phyloP scores from a whole-genome alignment of 2,797 vertebrate species.

The Mallotus villosus region DNA sequence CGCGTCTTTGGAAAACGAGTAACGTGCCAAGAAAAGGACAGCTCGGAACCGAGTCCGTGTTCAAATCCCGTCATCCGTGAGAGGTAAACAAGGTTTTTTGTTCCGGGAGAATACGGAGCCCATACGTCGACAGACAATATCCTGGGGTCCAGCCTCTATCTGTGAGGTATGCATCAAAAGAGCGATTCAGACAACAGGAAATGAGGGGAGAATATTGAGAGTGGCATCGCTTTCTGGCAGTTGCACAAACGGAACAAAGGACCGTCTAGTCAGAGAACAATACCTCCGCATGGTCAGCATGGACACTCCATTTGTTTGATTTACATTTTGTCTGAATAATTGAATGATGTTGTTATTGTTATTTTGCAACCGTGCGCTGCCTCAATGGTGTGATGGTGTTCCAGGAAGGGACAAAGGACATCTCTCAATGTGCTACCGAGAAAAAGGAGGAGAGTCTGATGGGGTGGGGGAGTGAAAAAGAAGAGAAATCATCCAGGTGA shows the following conservation, averaged over 20 bases:
- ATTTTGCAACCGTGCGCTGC: conserved; percentile 33
- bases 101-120: conserved; percentile 40
- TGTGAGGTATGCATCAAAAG: conserved; percentile 50
- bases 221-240: conserved; percentile 49
- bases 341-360: conserved; percentile 36
- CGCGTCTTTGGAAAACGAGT: conserved; percentile 52
- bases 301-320: conserved; percentile 48
- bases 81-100: conserved; percentile 58
- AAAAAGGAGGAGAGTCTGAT: background rate
- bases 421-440: background rate
- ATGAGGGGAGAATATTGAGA: conserved; percentile 48
- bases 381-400: conserved; percentile 45
- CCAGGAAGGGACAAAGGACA: conserved; percentile 40
- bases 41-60: conserved; percentile 54
- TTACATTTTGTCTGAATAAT: conserved; percentile 42
- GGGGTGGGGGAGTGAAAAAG: conserved; percentile 4
- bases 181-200: conserved; percentile 49
- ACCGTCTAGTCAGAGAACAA: conserved; percentile 43
- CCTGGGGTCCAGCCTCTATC: conserved; percentile 40
- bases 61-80: conserved; percentile 61
- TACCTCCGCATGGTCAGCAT: conserved; percentile 29
- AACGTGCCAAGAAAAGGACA: conserved; percentile 39
- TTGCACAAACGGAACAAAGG: conserved; percentile 30
- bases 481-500: conserved; percentile 29
- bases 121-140: conserved; percentile 33